These are phyloP conservation scores for Pantherophis vulpinus DNA, from an alignment of 2,797 vertebrate species.

Conservation along the genomic window DNA sequence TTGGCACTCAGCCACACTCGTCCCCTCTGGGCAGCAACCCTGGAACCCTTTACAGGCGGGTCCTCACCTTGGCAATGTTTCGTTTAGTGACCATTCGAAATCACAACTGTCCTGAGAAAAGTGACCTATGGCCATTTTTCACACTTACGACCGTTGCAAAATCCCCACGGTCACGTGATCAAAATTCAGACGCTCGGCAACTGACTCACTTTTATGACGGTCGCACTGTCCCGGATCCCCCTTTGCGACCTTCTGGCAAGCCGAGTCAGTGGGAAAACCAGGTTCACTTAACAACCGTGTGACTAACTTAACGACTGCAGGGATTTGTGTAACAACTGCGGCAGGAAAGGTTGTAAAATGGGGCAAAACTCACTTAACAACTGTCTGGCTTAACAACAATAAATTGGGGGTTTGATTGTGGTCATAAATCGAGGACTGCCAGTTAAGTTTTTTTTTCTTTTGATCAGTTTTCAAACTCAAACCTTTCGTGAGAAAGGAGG, in stretches of 20 bases:
- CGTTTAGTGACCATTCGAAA: neutral
- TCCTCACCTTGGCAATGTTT: neutral
- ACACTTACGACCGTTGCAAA: neutral
- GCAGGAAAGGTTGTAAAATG: neutral
- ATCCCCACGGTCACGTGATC: neutral
- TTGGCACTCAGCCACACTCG: neutral
- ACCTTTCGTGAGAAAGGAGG: rapidly evolving
- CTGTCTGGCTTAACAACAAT: neutral
- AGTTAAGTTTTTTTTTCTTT: neutral
- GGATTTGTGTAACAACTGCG: neutral
- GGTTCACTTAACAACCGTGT: neutral
- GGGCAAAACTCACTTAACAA: neutral
- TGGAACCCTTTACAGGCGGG: neutral
- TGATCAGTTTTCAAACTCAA: neutral
- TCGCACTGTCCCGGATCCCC: neutral
- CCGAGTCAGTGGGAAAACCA: neutral
- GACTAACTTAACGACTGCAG: neutral
- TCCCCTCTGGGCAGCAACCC: neutral
- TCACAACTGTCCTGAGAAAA: neutral
- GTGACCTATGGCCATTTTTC: no score
- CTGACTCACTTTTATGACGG: no score
- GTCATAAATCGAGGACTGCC: neutral
- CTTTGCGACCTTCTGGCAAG: neutral
- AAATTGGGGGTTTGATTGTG: neutral
- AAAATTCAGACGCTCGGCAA: neutral